Conservation (phyloP, 2,888 invertebrate species). For the Seladonia tumulorum region DNA sequence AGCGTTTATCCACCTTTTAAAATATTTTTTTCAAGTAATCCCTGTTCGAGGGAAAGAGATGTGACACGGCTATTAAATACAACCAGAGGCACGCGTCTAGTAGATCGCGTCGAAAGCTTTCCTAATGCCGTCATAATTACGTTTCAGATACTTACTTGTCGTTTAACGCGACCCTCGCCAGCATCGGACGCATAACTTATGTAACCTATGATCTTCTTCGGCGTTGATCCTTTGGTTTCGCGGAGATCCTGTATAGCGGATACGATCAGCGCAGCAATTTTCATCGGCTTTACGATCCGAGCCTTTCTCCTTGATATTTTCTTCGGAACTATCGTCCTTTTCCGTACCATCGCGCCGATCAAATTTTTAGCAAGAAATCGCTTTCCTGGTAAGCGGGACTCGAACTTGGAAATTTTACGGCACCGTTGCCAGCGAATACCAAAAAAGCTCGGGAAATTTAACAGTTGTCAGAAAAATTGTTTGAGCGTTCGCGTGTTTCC, state of each 20-base stretch:
- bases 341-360: constrained; percentile 36
- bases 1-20: not conserved
- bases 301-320: constrained; percentile 30
- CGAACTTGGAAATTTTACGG: constrained; percentile 32
- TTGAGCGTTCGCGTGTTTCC: constrained; percentile 30
- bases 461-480: constrained; percentile 16
- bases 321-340: constrained; percentile 21
- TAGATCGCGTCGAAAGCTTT: constrained; percentile 23
- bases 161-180: constrained; percentile 72
- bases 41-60: not conserved
- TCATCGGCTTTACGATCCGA: constrained; percentile 66
- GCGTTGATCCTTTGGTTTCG: constrained; percentile 76
- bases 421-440: not conserved
- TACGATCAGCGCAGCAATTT: constrained; percentile 76
- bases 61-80: not conserved
- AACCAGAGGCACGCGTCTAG: not conserved
- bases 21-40: not conserved
- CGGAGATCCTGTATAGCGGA: constrained; percentile 78
- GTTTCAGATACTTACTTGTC: constrained; percentile 70
- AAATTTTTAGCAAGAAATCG: not conserved
- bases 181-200: constrained; percentile 74
- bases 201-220: constrained; percentile 76
- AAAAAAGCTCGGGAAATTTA: constrained; percentile 51
- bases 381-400: not conserved
- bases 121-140: constrained; percentile 10